Base-by-base conservation (phyloP, 2,888 invertebrate species). In the Zeuzera pyrina region DNA sequence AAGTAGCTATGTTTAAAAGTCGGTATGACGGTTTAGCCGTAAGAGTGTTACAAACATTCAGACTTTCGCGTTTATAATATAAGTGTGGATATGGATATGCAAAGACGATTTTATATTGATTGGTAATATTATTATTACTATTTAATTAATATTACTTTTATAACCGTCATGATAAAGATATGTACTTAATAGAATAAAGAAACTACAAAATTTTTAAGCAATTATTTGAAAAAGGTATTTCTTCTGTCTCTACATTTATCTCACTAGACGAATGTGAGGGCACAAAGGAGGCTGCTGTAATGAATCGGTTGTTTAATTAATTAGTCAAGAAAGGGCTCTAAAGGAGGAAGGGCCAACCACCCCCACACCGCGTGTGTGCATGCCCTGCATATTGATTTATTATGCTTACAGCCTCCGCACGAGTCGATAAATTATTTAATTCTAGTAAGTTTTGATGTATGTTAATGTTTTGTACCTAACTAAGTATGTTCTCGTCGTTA, bases 231-330 rank as follows among this genome's bases (percentile, higher is more conserved):
- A 35, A 35, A 15, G 31, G 27, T 10, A 15, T 28, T 41, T 41
- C 38, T 70, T 61, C 68, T 56, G 49, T 58, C 76, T 38, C 63
- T 57, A 70, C 72, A 49, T 52, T 38, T 41, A 48, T 49, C 58
- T 58, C 58, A 49, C 62, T 65, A 79, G 79, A 78, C 73, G 81
- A 72, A 81, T 81, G 81, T 73, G 71, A 74, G 74, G 73, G 74
- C 54, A 79, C 77, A 78, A 76, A 78, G 70, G 78, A 78, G 70
- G 77, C 69, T 67, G 70, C 66, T 81, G 86, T 88, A 89, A 89
- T 88, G 88, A 89, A 89, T 88, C 88, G 88, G 87, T 87, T 88
- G 87, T 88, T 88, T 88, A 88, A 89, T 88, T 89, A 89, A 89
- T 88, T 87, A 88, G 83, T 78, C 79, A 84, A 84, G 84, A 83